A percentile compares a stretch with the other conserved stretches of the same genome.
Conservation (phyloP, 2,888 invertebrate species). For the Teinopalpus imperialis region DNA sequence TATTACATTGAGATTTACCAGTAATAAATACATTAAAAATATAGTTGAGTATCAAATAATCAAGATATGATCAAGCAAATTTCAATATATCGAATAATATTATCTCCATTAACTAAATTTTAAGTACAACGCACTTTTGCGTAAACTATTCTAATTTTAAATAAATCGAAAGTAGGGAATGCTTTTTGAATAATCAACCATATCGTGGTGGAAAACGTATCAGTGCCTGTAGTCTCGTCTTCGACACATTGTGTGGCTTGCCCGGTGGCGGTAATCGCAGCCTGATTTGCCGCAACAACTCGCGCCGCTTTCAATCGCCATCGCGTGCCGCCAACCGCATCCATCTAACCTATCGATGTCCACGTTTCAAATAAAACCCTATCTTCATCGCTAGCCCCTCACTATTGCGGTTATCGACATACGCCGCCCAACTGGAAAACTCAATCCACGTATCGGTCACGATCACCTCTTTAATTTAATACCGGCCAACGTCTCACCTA, state of each 20-base stretch:
- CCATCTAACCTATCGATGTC: constrained; percentile 48
- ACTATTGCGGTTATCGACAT: constrained; percentile 40
- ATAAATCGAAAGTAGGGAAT: too few species aligned
- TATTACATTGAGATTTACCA: too few species aligned
- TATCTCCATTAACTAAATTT: too few species aligned
- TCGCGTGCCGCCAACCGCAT: constrained; percentile 70
- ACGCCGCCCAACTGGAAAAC: constrained; percentile 7
- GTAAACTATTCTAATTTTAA: too few species aligned
- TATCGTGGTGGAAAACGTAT: too few species aligned
- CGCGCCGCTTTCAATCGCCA: constrained; percentile 71
- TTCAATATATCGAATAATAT: too few species aligned
- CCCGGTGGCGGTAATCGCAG: constrained; percentile 67
- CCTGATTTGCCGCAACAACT: constrained; percentile 68
- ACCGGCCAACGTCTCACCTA: constrained; percentile 27
- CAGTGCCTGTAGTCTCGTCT: not conserved
- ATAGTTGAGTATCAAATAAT: too few species aligned
- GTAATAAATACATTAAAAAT: too few species aligned
- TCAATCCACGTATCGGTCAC: constrained; percentile 38
- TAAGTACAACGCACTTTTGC: too few species aligned
- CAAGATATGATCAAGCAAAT: too few species aligned
- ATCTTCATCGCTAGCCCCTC: constrained; percentile 44
- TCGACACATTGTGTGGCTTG: constrained; percentile 53
- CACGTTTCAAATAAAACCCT: constrained; percentile 67
- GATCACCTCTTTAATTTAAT: constrained; percentile 34
- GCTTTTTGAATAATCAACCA: too few species aligned